A percentile compares a stretch with the other conserved stretches of the same genome.
Evolutionary conservation across 2,113 vertebrate genomes (phyloP).

Genomic region (Cyanistes caeruleus): DNA sequence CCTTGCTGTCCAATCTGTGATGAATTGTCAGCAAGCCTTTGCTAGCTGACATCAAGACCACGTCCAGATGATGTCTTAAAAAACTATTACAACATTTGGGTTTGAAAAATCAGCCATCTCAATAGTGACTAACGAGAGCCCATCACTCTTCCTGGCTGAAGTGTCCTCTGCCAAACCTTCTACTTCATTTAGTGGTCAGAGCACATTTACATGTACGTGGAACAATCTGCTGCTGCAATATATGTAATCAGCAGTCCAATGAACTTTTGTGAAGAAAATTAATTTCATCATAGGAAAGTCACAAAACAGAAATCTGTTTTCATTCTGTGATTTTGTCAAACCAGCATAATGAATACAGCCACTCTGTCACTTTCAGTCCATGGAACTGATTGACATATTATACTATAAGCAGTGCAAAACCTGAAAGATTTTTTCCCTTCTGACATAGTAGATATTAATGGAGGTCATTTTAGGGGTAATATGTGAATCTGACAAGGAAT

Average conservation of each 20-base stretch:
- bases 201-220: not conserved
- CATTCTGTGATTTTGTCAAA: not conserved
- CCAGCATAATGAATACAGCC: not conserved
- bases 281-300: not conserved
- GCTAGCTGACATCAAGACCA: not conserved
- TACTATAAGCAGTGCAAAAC: not conserved
- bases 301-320: not conserved
- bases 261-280: slow-evolving; percentile 13
- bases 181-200: not conserved
- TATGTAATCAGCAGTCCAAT: not conserved
- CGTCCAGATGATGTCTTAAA: not conserved
- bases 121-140: not conserved
- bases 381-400: not conserved
- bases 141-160: not conserved
- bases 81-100: not conserved
- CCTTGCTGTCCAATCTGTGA: not conserved
- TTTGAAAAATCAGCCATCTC: not conserved
- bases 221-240: not conserved
- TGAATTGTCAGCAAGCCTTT: not conserved
- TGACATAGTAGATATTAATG: not conserved
- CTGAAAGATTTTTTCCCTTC: not conserved
- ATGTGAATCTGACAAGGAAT: not conserved
- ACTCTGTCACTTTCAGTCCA: not conserved
- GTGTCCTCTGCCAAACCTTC: not conserved
- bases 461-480: not conserved